These are phyloP conservation scores for Neomorphus geoffroyi DNA, from an alignment of 2,797 vertebrate genomes.

Conservation along the genomic window DNA sequence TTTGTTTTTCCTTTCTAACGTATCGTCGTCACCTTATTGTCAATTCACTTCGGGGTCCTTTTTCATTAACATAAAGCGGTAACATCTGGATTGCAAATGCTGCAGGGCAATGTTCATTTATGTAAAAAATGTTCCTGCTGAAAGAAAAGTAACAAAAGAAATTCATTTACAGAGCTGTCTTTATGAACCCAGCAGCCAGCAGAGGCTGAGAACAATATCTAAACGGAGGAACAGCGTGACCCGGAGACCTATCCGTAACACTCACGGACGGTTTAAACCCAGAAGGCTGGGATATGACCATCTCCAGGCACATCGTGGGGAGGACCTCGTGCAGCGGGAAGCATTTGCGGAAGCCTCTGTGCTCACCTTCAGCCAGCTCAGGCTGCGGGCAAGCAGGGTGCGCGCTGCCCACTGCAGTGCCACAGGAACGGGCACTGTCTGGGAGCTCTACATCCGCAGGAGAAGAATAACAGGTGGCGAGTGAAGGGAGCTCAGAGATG, in stretches of 20 bases:
- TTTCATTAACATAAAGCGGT: background rate
- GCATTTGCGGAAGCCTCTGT: background rate
- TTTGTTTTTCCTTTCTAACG: background rate
- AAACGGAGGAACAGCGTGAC: background rate
- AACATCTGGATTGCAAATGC: slow-evolving; percentile 24
- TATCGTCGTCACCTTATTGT: background rate
- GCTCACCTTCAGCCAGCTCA: background rate
- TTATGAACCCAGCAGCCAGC: background rate
- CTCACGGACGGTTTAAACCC: background rate
- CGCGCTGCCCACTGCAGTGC: background rate
- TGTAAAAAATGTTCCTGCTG: background rate
- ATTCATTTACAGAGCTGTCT: background rate
- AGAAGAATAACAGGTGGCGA: slow-evolving; percentile 57
- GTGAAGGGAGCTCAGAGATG: slow-evolving; percentile 35
- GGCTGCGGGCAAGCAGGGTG: background rate
- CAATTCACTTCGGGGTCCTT: background rate
- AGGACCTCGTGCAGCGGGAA: background rate
- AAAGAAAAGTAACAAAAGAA: background rate
- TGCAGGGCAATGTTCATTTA: background rate
- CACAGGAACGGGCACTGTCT: background rate
- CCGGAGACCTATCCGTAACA: background rate
- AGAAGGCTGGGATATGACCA: background rate
- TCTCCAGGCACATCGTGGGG: background rate
- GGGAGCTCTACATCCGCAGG: background rate
- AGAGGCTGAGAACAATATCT: background rate